phyloP scores from a whole-genome alignment of 2,888 invertebrate genomes.

The Neoascia interrupta region DNA sequence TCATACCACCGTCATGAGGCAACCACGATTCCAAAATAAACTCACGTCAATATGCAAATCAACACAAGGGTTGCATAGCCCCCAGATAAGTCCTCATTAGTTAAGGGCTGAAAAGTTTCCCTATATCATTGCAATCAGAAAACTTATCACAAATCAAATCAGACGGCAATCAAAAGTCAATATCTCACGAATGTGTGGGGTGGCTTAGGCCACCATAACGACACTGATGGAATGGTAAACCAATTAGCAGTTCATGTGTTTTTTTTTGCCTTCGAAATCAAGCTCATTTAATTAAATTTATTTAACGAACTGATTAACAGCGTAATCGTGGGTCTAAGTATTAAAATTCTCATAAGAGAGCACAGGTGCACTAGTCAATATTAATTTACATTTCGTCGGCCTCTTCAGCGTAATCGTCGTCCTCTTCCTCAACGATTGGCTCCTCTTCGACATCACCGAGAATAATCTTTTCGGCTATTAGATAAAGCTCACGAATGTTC shows the following conservation, averaged over 20 bases:
- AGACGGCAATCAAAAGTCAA: slow-evolving; percentile 27
- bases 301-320: slow-evolving; percentile 14
- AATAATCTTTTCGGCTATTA: slow-evolving; percentile 83
- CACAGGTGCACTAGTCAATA: no score
- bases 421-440: slow-evolving; percentile 35
- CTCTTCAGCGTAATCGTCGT: no score
- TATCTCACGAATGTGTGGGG: slow-evolving; percentile 7
- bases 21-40: no score
- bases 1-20: background rate
- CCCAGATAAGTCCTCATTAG: background rate
- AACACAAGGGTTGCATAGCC: background rate
- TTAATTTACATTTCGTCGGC: background rate
- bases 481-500: slow-evolving; percentile 83
- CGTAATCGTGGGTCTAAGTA: no score
- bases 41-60: background rate
- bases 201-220: no score
- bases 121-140: slow-evolving; percentile 2
- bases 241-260: background rate
- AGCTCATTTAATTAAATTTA: slow-evolving; percentile 30
- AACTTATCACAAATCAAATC: slow-evolving; percentile 53
- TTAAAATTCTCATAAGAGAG: no score
- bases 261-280: slow-evolving; percentile 1
- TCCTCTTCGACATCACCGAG: slow-evolving; percentile 78
- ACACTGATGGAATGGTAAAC: no score
- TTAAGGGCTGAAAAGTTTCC: slow-evolving; percentile 2